These are phyloP conservation scores for Macropis europaea DNA, from an alignment of 2,888 invertebrate genomes.

Conservation along the genomic window DNA sequence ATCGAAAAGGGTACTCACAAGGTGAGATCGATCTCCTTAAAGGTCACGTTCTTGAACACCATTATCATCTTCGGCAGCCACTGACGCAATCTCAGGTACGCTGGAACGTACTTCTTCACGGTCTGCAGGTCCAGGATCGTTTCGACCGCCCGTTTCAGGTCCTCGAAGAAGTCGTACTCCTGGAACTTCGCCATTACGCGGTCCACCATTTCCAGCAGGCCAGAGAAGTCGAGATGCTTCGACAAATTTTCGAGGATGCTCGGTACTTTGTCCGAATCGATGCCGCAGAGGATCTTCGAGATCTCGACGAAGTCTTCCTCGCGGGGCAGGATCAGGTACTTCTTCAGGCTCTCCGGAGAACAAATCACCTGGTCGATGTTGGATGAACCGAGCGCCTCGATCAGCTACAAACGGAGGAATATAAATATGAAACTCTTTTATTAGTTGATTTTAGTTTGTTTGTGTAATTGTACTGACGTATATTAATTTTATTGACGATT, in stretches of 20 bases:
- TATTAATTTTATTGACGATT: constrained; percentile 81
- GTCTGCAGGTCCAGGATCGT: constrained; percentile 80
- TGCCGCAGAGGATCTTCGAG: constrained; percentile 79
- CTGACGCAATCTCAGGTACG: constrained; percentile 77
- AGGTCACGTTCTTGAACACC: constrained; percentile 67
- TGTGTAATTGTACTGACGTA: constrained; percentile 79
- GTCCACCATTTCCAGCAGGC: constrained; percentile 81
- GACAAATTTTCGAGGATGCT: constrained; percentile 80
- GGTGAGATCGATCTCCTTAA: constrained; percentile 68
- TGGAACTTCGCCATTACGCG: constrained; percentile 80
- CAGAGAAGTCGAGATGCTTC: constrained; percentile 81
- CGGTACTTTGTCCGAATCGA: constrained; percentile 79
- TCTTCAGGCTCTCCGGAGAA: constrained; percentile 68
- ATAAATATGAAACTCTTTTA: neutral
- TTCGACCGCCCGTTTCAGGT: constrained; percentile 79
- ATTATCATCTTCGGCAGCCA: constrained; percentile 73
- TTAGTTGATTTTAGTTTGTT: neutral
- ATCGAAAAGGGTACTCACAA: constrained; percentile 64
- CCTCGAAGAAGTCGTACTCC: constrained; percentile 80
- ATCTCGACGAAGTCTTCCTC: constrained; percentile 71
- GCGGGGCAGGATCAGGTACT: constrained; percentile 68
- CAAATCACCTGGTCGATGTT: constrained; percentile 71
- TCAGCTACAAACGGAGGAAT: constrained; percentile 54
- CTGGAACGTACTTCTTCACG: constrained; percentile 80
- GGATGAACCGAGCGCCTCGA: constrained; percentile 72